Base-by-base conservation (phyloP, 2,888 invertebrate genomes). In the Lamproptera curius region DNA sequence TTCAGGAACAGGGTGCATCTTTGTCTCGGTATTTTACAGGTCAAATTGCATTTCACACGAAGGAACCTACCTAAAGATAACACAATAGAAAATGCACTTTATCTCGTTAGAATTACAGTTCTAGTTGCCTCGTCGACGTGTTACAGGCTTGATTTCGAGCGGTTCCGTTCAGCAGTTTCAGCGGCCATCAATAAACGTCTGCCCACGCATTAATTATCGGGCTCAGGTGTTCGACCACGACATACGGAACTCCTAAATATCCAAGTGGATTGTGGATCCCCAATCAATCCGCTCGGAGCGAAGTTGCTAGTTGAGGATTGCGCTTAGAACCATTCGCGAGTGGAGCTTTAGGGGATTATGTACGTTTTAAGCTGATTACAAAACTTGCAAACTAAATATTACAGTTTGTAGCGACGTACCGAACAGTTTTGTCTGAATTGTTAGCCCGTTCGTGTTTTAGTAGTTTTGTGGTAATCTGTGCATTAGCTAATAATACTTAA, bases 151-250 rank as follows among this genome's bases (percentile, higher is more conserved):
- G 10, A 10, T 2, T 28, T n/a, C 9, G 15, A 9, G 38, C 11
- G 42, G 34, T 16, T 31, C 20, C 36, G n/a, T n/a, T 28, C 16
- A 1, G 6, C 17, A 38, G 38, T 39, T 43, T 13, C 16, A 42
- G 15, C 48, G 16, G 50, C 59, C 52, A 70, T 70, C 69, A 68
- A 68, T 70, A 68, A 58, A 61, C 50, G 69, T 69, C 69, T 54
- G 56, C 50, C 42, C 36, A 41, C 54, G 56, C 64, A 68, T 70
- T 70, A 69, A 70, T 70, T 69, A 66, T 59, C 37, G 53, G 47
- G 55, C 58, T 59, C 70, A 70, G 70, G 70, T 70, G 70, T 48
- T 46, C 55, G 38, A 16, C 17, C 37, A 28, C 43, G 52, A 49
- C 59, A 55, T 56, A 53, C 55, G 55, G 53, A 57, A 65, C 59